Percentiles rank a stretch among this genome's conserved stretches.
phyloP scores from a whole-genome alignment of 1,140 invertebrate species.

The Drosophila baimaii region DNA sequence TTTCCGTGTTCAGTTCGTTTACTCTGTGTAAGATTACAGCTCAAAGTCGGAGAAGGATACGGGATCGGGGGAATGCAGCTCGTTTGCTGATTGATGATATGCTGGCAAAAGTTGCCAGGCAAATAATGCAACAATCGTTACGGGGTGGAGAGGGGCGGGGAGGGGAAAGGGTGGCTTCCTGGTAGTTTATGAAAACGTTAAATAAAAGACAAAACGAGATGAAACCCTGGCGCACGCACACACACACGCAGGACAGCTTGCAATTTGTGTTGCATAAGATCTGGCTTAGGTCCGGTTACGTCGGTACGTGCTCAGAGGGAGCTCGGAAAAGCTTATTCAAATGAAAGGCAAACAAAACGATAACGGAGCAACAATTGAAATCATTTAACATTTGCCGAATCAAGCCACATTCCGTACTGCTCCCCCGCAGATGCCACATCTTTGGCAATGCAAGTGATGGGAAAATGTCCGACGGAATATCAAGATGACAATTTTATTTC shows the following conservation, averaged over 20 bases:
- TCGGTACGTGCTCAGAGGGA: conserved; percentile 46
- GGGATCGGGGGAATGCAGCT: conserved; percentile 9
- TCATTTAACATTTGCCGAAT: conserved; percentile 67
- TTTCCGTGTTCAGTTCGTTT: conserved; percentile 4
- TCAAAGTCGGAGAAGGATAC: background rate
- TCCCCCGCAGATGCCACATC: conserved; percentile 5
- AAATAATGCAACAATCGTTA: conserved; percentile 43
- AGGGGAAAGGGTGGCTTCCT: background rate
- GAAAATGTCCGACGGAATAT: conserved; percentile 11
- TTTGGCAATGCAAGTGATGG: background rate
- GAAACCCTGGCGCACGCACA: conserved; percentile 36
- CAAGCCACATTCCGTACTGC: conserved; percentile 10
- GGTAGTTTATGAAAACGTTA: conserved; percentile 57
- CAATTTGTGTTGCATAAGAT: conserved; percentile 49
- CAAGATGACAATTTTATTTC: conserved; percentile 23
- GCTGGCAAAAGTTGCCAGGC: conserved; percentile 45
- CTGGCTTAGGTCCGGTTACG: conserved; percentile 12
- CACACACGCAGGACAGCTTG: conserved; percentile 37
- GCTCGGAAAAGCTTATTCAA: conserved; percentile 37
- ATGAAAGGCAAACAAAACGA: conserved; percentile 54
- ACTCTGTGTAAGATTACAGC: conserved; percentile 27
- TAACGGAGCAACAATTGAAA: conserved; percentile 61
- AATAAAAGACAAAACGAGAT: conserved; percentile 50
- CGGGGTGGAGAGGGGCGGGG: background rate
- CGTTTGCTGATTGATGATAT: conserved; percentile 70